Evolutionary conservation across 2,797 vertebrate genomes (phyloP).

Genomic region (Pangasius mekongensis): DNA sequence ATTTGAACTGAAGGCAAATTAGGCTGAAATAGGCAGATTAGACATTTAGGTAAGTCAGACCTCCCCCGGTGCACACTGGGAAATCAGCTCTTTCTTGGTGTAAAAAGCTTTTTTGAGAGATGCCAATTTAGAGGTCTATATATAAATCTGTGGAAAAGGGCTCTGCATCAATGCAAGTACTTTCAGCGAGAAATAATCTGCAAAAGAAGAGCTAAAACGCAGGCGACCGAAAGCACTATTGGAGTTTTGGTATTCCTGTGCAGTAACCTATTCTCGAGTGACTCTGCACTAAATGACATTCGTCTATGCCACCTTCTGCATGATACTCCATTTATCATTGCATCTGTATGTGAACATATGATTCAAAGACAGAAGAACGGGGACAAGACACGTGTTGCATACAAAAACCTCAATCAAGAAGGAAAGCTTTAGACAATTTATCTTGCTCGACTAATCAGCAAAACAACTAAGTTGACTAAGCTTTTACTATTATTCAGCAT

Average conservation of each 20-base stretch:
- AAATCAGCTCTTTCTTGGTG: conserved; percentile 38
- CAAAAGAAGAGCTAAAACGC: conserved; percentile 25
- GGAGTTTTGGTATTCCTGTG: conserved; percentile 39
- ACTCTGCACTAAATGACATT: conserved; percentile 28
- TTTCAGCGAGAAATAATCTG: conserved; percentile 32
- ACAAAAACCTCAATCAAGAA: background rate
- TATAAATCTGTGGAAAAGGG: conserved; percentile 10
- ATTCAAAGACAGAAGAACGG: background rate
- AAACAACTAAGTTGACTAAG: conserved; percentile 41
- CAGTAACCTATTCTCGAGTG: conserved; percentile 33
- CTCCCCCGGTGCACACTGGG: conserved; percentile 41
- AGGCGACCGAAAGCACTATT: conserved; percentile 26
- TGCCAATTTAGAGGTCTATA: conserved; percentile 50
- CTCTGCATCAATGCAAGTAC: conserved; percentile 43
- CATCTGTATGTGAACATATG: conserved; percentile 2
- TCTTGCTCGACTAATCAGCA: conserved; percentile 43
- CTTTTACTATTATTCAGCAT: conserved; percentile 34
- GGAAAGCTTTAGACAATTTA: conserved; percentile 16
- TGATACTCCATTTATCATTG: conserved; percentile 24
- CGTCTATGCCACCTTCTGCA: conserved; percentile 5
- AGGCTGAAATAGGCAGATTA: conserved; percentile 54
- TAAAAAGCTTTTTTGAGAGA: background rate
- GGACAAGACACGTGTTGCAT: background rate
- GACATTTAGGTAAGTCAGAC: conserved; percentile 53
- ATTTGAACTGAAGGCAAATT: conserved; percentile 58